Base-by-base conservation (phyloP, 2,888 invertebrate genomes). In the Idaea aversata region DNA sequence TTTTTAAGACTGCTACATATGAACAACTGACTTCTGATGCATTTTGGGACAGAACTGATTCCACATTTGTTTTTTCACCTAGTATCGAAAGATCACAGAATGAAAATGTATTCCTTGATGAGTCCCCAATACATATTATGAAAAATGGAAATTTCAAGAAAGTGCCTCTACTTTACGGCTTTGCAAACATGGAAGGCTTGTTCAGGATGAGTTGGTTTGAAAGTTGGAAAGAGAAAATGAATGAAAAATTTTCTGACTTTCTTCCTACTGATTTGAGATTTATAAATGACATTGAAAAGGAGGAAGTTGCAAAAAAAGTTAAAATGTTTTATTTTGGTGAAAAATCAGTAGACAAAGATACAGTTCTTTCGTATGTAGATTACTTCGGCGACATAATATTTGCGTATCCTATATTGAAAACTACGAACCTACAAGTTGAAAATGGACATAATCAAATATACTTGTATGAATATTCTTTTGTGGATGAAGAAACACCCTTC, bases 361-460 rank as follows among this genome's bases (percentile, higher is more conserved):
- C 66, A 1, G 58, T 76, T 34, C 61, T 72, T 25, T n/a, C 34
- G 7, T 80, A 68, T 36, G 64, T 73, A 0, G 66, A 71, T 62
- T 83, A 69, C 59, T 73, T 75, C 61, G 67, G 79, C n/a, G 88
- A 94, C 93, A 57, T 72, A 5, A n/a, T 73, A 0, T 77, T 81
- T 60, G 64, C 65, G 3, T 76, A 73, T 63, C 66, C 77, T 4
- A 74, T 71, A 13, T 61, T 80, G 5, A 69, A 75, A 63, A 64
- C 75, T 5, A 65, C 74, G 74, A 0, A 61, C 16, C n/a, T 80
- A 16, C 75, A 78, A 25, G 62, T 63, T 0, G 65, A 69, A 63
- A 70, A 72, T 34, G 81, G 81, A 0, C 75, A 82, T 64, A 61
- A 81, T 63, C 65, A 75, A 38, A 75, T 84, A 63, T 84, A 79